A percentile compares a stretch with the other conserved stretches of the same genome.
phyloP scores from a whole-genome alignment of 2,797 vertebrate genomes.

The Sebastes taczanowskii region DNA sequence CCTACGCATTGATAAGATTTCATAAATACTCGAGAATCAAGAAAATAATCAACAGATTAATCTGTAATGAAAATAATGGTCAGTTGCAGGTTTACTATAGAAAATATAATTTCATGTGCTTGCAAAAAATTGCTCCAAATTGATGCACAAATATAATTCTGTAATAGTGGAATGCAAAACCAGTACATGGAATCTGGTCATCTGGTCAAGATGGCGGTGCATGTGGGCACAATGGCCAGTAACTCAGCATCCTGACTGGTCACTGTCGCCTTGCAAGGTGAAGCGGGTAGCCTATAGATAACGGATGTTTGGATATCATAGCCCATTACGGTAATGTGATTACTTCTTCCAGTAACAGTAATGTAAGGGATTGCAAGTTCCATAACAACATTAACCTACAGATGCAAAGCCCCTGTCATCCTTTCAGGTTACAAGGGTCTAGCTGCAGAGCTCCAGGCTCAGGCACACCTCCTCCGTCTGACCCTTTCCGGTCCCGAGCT shows the following conservation, averaged over 20 bases:
- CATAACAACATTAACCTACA: background rate
- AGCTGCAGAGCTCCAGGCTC: background rate
- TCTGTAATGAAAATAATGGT: background rate
- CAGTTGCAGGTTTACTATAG: background rate
- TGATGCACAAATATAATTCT: background rate
- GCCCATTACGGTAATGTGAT: background rate
- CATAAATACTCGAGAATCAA: background rate
- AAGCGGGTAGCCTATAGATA: background rate
- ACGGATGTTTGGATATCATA: background rate
- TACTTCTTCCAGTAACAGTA: background rate
- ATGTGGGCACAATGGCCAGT: background rate
- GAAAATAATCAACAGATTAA: background rate
- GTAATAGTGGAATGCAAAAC: background rate
- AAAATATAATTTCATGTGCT: background rate
- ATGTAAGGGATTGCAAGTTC: background rate
- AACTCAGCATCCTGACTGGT: background rate
- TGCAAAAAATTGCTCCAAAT: background rate
- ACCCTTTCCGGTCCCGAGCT: background rate
- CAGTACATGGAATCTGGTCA: background rate
- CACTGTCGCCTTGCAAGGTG: background rate
- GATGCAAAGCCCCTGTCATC: background rate
- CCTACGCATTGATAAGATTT: background rate
- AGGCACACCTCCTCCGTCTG: background rate
- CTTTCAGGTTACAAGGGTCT: background rate
- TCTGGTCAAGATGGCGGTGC: background rate